A percentile compares a stretch with the other conserved stretches of the same genome.
phyloP scores from a whole-genome alignment of 2,797 vertebrate species.

The Champsocephalus gunnari region DNA sequence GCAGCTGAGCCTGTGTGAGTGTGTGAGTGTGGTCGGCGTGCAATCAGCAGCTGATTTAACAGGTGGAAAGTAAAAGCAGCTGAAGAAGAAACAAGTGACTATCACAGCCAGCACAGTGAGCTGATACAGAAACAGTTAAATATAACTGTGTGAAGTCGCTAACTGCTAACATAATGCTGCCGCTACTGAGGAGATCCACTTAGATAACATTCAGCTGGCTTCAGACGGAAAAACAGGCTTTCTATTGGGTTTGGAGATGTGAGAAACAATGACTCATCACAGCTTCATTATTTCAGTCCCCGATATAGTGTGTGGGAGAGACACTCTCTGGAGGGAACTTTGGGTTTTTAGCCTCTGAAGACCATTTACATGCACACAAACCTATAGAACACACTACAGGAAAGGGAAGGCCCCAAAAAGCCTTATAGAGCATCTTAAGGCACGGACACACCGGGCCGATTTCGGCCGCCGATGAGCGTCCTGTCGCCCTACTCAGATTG shows the following conservation, averaged over 20 bases:
- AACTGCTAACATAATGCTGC: slow-evolving; percentile 17
- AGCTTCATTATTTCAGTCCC: not conserved
- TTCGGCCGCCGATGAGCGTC: no score
- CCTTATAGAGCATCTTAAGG: no score
- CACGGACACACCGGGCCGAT: no score
- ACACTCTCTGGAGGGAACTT: no score
- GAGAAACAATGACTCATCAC: slow-evolving; percentile 6
- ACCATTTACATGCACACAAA: no score
- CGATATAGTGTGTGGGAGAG: no score
- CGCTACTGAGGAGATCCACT: slow-evolving; percentile 17
- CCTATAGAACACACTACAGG: no score
- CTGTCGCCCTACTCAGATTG: no score
- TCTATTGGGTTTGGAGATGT: slow-evolving; percentile 13
- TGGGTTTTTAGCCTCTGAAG: no score
- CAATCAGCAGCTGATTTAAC: slow-evolving; percentile 23
- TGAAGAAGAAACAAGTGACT: slow-evolving; percentile 30
- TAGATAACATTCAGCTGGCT: slow-evolving; percentile 4
- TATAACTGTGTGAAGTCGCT: slow-evolving; percentile 39
- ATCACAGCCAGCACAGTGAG: slow-evolving; percentile 20
- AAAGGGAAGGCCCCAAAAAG: no score
- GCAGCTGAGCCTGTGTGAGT: slow-evolving; percentile 20
- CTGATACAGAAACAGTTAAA: slow-evolving; percentile 32
- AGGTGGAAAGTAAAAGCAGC: slow-evolving; percentile 24
- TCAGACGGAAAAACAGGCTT: not conserved
- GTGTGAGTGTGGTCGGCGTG: not conserved